A percentile compares a stretch with the other conserved stretches of the same genome.
These are phyloP conservation scores for Chrysomallon squamiferum DNA, from an alignment of 1,140 invertebrate genomes.

Conservation along the genomic window DNA sequence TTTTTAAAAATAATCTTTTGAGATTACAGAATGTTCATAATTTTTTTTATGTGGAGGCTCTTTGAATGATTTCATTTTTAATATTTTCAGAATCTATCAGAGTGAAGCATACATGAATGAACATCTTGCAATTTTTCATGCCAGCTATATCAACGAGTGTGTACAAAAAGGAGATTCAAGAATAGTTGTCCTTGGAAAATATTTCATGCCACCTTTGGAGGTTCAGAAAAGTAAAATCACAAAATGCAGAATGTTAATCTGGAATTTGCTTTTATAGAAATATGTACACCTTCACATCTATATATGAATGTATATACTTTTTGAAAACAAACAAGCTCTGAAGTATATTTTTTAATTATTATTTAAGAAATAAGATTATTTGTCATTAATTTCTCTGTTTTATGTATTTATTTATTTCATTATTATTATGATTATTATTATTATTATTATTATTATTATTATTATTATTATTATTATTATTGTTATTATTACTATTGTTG, in stretches of 20 bases:
- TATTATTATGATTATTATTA: too few relatives aligned
- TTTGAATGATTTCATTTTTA: constrained; percentile 5
- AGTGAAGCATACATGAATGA: constrained; percentile 39
- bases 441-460: too few relatives aligned
- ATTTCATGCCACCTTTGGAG: constrained; percentile 39
- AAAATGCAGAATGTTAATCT: not conserved
- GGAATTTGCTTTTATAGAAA: too few relatives aligned
- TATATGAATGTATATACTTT: not conserved
- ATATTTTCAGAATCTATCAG: constrained; percentile 36
- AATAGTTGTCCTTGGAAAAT: constrained; percentile 28
- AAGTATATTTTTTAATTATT: not conserved
- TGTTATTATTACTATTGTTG: too few relatives aligned
- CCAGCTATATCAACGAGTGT: constrained; percentile 35
- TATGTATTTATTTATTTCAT: not conserved
- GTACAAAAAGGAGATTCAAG: constrained; percentile 12
- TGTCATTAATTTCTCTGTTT: not conserved
- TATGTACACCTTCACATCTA: not conserved
- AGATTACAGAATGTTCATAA: too few relatives aligned
- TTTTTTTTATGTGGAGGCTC: too few relatives aligned
- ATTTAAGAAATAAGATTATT: not conserved
- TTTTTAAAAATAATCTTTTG: too few relatives aligned
- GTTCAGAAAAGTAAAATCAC: constrained; percentile 35
- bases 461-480: too few relatives aligned
- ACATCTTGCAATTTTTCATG: constrained; percentile 44
- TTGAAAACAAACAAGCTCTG: too few relatives aligned